A percentile compares a stretch with the other conserved stretches of the same genome.
These are phyloP conservation scores for Heteromurus nitidus DNA, from an alignment of 2,888 invertebrate genomes.

Conservation along the genomic window DNA sequence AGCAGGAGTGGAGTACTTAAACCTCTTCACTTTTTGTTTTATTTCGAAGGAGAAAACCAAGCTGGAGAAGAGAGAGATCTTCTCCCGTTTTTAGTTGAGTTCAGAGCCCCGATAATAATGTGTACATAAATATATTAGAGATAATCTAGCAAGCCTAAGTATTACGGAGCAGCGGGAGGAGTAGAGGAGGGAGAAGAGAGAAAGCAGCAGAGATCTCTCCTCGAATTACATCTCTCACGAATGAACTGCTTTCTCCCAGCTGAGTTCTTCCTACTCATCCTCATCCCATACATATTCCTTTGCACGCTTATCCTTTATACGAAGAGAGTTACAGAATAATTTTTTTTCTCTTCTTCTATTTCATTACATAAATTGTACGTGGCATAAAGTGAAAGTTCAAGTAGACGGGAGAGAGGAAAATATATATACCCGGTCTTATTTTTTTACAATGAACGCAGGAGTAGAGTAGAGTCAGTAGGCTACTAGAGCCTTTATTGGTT, in stretches of 20 bases:
- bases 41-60: not conserved
- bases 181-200: not conserved
- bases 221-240: constrained; percentile 29
- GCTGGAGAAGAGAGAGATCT: not conserved
- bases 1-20: not conserved
- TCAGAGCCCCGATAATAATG: constrained; percentile 21
- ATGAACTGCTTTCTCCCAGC: constrained; percentile 29
- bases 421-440: too few relatives aligned
- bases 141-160: constrained; percentile 12
- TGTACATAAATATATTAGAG: constrained; percentile 36
- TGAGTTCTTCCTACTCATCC: constrained; percentile 16
- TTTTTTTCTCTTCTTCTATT: constrained; percentile 14
- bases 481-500: constrained; percentile 23
- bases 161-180: not conserved
- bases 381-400: constrained; percentile 29
- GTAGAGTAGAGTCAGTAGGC: not conserved
- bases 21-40: constrained; percentile 20
- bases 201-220: not conserved
- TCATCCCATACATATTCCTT: not conserved
- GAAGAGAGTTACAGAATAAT: not conserved
- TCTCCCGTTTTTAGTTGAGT: not conserved
- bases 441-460: not conserved
- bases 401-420: too few relatives aligned
- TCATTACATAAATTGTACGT: constrained; percentile 33
- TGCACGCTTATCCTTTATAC: not conserved